Conservation (phyloP, 1,140 invertebrate species). For the Pomacea maculata region DNA sequence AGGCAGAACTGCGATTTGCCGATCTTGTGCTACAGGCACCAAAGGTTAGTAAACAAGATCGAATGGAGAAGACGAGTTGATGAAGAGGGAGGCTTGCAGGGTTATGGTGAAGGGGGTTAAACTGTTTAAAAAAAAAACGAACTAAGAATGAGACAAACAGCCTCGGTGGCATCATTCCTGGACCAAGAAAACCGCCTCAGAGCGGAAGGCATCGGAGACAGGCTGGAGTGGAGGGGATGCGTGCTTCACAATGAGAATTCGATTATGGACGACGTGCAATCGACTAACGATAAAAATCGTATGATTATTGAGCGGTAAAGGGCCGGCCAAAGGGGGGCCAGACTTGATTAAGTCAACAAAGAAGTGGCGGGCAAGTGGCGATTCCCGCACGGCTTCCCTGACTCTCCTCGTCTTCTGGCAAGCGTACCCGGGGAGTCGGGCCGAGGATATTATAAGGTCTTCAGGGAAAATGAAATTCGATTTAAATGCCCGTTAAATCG, state of each 20-base stretch:
- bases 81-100: too few species aligned
- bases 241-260: slow-evolving; percentile 12
- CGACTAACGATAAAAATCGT: slow-evolving; percentile 14
- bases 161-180: too few species aligned
- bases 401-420: background rate
- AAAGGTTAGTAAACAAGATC: too few species aligned
- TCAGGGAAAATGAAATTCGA: slow-evolving; percentile 28
- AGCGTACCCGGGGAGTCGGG: background rate
- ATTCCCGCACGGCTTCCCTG: slow-evolving; percentile 7
- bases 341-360: slow-evolving; percentile 25
- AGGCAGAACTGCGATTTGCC: too few species aligned
- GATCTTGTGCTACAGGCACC: too few species aligned
- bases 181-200: too few species aligned
- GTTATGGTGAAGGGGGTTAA: too few species aligned
- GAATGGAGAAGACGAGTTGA: too few species aligned
- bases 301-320: slow-evolving; percentile 1
- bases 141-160: too few species aligned
- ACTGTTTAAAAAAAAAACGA: too few species aligned
- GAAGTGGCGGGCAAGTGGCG: slow-evolving; percentile 9
- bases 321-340: background rate
- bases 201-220: background rate
- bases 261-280: slow-evolving; percentile 15
- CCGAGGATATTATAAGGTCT: slow-evolving; percentile 21
- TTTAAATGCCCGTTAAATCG: slow-evolving; percentile 29
- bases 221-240: background rate